phyloP scores from a whole-genome alignment of 2,113 vertebrate species.

The Proterorhinus semilunaris region DNA sequence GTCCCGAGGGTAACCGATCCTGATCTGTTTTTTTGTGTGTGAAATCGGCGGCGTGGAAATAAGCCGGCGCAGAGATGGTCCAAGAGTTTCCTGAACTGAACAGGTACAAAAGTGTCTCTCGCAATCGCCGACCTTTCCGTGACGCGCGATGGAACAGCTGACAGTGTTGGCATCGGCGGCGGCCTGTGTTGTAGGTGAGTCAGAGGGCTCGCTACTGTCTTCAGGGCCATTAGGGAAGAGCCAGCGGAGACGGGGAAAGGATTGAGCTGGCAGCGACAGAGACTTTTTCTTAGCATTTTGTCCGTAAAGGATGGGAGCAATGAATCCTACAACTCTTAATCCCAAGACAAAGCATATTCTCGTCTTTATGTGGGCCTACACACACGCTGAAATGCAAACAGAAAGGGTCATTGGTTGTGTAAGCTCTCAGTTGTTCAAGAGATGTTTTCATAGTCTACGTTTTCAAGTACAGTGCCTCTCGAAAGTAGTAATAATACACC shows the following conservation, averaged over 20 bases:
- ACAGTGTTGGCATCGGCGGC: background rate
- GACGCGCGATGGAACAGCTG: slow-evolving; percentile 7
- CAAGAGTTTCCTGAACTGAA: slow-evolving; percentile 8
- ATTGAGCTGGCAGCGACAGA: background rate
- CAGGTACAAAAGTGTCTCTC: background rate
- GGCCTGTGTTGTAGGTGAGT: background rate
- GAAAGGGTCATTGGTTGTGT: too few relatives aligned
- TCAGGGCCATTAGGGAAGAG: background rate
- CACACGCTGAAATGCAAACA: too few relatives aligned
- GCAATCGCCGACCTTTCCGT: slow-evolving; percentile 1
- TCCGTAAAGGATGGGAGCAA: background rate
- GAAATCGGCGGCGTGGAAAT: background rate
- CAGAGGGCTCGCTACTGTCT: slow-evolving; percentile 7
- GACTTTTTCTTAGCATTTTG: background rate
- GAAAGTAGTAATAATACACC: too few relatives aligned
- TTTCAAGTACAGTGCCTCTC: too few relatives aligned
- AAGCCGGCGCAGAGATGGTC: slow-evolving; percentile 2
- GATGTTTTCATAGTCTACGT: too few relatives aligned
- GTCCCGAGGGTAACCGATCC: slow-evolving; percentile 9
- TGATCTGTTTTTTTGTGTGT: slow-evolving; percentile 5
- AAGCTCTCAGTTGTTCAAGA: too few relatives aligned
- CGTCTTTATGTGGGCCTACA: too few relatives aligned
- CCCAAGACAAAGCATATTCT: too few relatives aligned
- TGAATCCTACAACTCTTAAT: too few relatives aligned
- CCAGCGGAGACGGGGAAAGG: background rate